Evolutionary conservation across 2,888 invertebrate species (phyloP), one percentile per base, ranked within the genome.

Genomic region (Drosophila villosipedis): DNA sequence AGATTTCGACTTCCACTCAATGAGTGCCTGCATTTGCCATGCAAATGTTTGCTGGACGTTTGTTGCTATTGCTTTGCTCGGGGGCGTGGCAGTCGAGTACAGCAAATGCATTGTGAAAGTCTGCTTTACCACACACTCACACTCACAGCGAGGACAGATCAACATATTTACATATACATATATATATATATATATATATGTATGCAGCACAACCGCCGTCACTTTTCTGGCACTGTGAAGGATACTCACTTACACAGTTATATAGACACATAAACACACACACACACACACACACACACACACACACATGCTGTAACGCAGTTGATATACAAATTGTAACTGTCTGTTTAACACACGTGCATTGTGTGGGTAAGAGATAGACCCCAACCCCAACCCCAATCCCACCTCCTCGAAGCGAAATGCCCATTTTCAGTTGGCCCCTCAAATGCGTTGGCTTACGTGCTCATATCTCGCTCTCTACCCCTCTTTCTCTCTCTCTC

Each of bases 301-400:
- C 43, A 59, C 16, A 54, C 35, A 35, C 43, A 57, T 66, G 59
- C 57, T 75, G 65, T 73, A 64, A 61, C 65, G 64, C 70, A 77
- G 80, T 80, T 81, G 78, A 78, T 83, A 80, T 83, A 85, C 91
- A 91, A 91, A 91, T 89, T 90, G 91, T 87, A 84, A 91, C 88
- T 89, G 87, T 84, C 79, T 78, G 84, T 68, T 67, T 75, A 80
- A 69, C 78, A 74, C 89, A 89, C 86, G 74, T 89, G 81, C 78
- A 78, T 73, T 80, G 68, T 72, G 66, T 50, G 66, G 60, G 76
- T 62, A 60, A 30, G 54, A 49, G 65, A 12, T 43, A 66, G 41
- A 64, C 53, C 41, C 64, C 14, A 39, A 41, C 16, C 25, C 41
- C 52, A 41, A 35, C 14, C 35, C 35, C 35, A 39, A 3, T 7